phyloP scores from a whole-genome alignment of 2,113 vertebrate species.

The Ginglymostoma cirratum region DNA sequence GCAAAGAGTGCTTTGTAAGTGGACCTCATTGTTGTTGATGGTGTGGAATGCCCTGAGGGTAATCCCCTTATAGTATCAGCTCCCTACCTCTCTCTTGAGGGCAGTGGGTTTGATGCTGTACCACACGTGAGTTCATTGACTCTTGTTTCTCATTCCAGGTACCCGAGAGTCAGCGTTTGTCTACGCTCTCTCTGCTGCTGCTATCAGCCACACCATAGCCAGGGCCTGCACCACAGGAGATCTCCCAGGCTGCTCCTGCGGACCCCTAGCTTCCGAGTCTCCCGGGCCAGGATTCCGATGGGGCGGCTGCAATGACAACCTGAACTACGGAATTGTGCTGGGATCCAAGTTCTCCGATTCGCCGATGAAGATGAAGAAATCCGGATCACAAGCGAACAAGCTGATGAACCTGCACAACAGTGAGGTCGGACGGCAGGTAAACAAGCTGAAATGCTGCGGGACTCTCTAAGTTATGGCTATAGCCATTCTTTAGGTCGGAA shows the following conservation, averaged over 20 bases:
- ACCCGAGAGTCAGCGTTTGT: conserved; percentile 93
- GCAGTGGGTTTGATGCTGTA: neutral
- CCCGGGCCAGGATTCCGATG: conserved; percentile 93
- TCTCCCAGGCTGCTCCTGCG: conserved; percentile 85
- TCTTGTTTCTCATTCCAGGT: conserved; percentile 57
- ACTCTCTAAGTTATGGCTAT: neutral
- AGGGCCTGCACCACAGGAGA: conserved; percentile 90
- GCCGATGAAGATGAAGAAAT: conserved; percentile 96
- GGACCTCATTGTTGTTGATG: neutral
- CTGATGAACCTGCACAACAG: conserved; percentile 99
- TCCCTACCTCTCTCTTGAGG: neutral
- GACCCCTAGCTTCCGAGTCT: conserved; percentile 82
- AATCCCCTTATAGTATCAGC: neutral
- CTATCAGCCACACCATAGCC: conserved; percentile 94
- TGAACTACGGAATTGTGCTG: conserved; percentile 92
- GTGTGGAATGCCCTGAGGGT: neutral
- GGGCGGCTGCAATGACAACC: conserved; percentile 97
- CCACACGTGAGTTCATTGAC: conserved; percentile 37
- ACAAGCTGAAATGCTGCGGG: neutral
- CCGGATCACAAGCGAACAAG: conserved; percentile 91
- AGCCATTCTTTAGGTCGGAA: neutral
- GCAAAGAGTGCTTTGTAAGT: neutral
- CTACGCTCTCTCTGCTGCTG: conserved; percentile 86
- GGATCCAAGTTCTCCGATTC: conserved; percentile 97
- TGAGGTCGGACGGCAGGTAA: conserved; percentile 96